Percentiles rank a stretch among this genome's conserved stretches.
phyloP scores from a whole-genome alignment of 1,140 invertebrate species.

The Orius laevigatus region DNA sequence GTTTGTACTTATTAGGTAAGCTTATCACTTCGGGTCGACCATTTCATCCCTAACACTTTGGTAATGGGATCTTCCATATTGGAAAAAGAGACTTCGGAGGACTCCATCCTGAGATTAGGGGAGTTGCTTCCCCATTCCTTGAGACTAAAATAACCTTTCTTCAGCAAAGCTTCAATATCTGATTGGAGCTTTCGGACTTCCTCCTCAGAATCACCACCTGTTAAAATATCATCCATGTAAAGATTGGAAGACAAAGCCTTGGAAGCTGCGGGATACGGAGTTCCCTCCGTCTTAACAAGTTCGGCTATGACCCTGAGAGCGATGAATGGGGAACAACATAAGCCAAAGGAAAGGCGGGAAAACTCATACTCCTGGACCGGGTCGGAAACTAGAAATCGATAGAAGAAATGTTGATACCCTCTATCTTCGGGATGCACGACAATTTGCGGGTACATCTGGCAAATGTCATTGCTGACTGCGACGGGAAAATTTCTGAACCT shows the following conservation, averaged over 20 bases:
- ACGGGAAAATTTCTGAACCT: conserved; percentile 26
- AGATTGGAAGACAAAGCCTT: conserved; percentile 24
- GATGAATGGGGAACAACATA: conserved; percentile 23
- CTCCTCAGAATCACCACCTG: conserved; percentile 20
- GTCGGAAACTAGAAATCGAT: conserved; percentile 11
- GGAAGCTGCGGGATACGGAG: conserved; percentile 19
- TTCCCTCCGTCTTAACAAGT: conserved; percentile 21
- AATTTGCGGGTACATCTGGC: conserved; percentile 28
- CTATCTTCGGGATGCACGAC: conserved; percentile 11
- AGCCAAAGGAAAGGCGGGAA: conserved; percentile 25
- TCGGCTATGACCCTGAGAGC: conserved; percentile 24
- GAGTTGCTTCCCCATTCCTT: conserved; percentile 15
- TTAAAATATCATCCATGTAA: conserved; percentile 31
- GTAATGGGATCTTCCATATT: not conserved
- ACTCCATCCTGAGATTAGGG: not conserved
- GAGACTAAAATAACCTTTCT: conserved; percentile 14
- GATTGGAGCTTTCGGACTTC: conserved; percentile 15
- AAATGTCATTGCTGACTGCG: conserved; percentile 28
- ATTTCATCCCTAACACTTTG: conserved; percentile 15
- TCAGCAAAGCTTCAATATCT: conserved; percentile 14
- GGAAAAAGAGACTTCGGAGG: not conserved
- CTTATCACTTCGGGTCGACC: conserved; percentile 13
- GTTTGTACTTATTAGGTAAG: conserved; percentile 2
- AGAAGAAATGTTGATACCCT: conserved; percentile 18
- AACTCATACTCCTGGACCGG: conserved; percentile 21